Evolutionary conservation across 2,888 invertebrate genomes (phyloP), one percentile per base, ranked within the genome.

Genomic region (Myopa tessellatipennis): DNA sequence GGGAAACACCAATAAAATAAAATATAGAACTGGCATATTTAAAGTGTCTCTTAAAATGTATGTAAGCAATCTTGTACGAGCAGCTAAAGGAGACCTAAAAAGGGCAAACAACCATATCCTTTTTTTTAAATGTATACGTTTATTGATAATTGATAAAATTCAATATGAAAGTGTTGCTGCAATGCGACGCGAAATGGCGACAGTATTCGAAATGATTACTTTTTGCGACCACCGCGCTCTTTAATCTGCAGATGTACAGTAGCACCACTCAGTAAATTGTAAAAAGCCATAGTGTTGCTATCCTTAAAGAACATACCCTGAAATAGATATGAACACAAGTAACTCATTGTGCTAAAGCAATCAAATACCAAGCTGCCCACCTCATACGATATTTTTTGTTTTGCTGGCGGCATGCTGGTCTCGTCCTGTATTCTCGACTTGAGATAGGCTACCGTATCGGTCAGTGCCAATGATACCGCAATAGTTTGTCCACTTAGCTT

Each of bases 221-320:
- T 98, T 90, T 98, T 99, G 77, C 98, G 92, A 26, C 99, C 99
- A 87, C 99, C 99, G 90, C 99, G 93, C 90, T 99, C 99, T 90
- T 99, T 99, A 76, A 98, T 92, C 87, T 98, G 95, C 80, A 99
- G 91, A 82, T 95, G 95, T 60, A 99, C 92, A 12, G 94, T 91
- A 0, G 95, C 94, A 74, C 95, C 96, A 52, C 95, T 94, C 12
- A 93, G 91, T 80, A 99, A 93, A 90, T 99, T 99, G 91, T 99
- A 99, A 90, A 94, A 99, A 0, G 98, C 99, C 89, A 98, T 91
- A 0, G 95, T 93, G 87, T 98, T 97, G 74, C 94, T 96, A 90
- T 99, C 99, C 89, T 99, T 99, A 91, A 99, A 96, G 91, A 99
- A 99, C 90, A 99, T 93, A 55, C 98, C 98, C 96, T 98, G 90